Evolutionary conservation across 2,797 vertebrate species (phyloP).

Genomic region (Cetoscarus ocellatus): DNA sequence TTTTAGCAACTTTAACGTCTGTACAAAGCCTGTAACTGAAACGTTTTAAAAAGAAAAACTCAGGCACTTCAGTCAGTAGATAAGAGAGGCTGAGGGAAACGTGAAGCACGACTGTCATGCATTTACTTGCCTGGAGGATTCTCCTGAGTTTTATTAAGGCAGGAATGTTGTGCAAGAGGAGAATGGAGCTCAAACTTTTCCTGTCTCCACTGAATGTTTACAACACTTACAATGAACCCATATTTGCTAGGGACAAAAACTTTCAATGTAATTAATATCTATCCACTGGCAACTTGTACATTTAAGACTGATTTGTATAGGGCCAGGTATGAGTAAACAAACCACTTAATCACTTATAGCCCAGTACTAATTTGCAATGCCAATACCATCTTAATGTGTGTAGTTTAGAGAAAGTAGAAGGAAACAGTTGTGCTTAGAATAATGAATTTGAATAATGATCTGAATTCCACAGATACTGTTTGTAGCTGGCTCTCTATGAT

Average conservation of each 20-base stretch:
- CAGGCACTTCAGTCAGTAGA: not conserved
- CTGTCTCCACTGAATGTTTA: not conserved
- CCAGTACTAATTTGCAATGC: too few species aligned
- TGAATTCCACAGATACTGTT: too few species aligned
- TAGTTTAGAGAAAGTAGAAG: too few species aligned
- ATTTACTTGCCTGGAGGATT: not conserved
- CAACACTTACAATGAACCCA: not conserved
- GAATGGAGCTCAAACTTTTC: not conserved
- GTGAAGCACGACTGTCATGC: not conserved
- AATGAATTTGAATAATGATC: too few species aligned
- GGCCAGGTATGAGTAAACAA: too few species aligned
- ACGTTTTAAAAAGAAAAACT: not conserved
- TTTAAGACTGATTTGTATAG: too few species aligned
- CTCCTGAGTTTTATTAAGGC: not conserved
- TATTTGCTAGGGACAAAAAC: not conserved
- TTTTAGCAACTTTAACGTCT: too few species aligned
- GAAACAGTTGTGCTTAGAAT: too few species aligned
- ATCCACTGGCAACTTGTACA: too few species aligned
- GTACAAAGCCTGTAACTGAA: not conserved
- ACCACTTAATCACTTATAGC: too few species aligned
- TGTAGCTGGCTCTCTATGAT: too few species aligned
- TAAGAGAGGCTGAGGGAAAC: not conserved
- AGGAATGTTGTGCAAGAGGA: not conserved
- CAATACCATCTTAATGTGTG: too few species aligned
- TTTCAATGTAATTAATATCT: not conserved